These are phyloP conservation scores for Sardinella longiceps DNA, from an alignment of 2,797 vertebrate genomes.

Conservation along the genomic window DNA sequence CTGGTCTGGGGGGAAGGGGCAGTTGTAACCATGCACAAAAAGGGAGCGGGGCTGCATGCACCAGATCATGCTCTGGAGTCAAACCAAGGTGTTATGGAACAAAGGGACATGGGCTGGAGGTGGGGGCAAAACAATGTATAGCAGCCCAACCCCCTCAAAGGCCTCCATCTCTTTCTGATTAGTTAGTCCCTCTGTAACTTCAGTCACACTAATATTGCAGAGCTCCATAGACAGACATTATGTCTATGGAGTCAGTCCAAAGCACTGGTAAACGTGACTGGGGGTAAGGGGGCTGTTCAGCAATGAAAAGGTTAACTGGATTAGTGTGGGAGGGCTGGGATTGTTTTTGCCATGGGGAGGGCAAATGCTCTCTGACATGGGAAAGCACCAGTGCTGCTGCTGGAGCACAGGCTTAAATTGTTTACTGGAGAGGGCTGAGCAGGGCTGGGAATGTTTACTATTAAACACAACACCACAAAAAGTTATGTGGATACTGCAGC, in stretches of 20 bases:
- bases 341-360: not conserved
- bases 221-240: not conserved
- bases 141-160: not conserved
- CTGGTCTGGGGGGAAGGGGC: not conserved
- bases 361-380: not conserved
- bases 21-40: not conserved
- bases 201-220: not conserved
- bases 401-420: not conserved
- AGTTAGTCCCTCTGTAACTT: not conserved
- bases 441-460: not conserved
- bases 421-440: not conserved
- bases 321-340: not conserved
- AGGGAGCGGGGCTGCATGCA: not conserved
- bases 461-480: not conserved
- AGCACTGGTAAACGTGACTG: not conserved
- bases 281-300: not conserved
- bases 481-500: not conserved
- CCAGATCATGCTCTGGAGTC: not conserved
- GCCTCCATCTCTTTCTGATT: not conserved
- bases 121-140: not conserved
- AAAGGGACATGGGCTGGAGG: not conserved
- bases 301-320: not conserved
- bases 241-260: not conserved
- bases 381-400: not conserved
- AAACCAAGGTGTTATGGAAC: not conserved